Evolutionary conservation across 1,140 invertebrate genomes (phyloP).

Genomic region (Drosophila tropicalis): DNA sequence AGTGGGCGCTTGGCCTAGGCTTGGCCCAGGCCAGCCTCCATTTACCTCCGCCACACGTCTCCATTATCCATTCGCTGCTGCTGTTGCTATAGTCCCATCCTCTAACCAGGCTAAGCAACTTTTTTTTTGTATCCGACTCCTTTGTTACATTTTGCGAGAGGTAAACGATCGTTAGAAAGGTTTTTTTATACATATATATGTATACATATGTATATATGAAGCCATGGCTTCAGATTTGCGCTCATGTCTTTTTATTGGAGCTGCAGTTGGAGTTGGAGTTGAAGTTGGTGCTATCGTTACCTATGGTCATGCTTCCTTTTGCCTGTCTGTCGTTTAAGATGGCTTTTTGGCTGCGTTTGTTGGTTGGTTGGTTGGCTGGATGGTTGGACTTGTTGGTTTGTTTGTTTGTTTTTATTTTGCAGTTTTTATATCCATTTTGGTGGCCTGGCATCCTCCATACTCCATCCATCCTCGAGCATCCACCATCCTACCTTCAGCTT

Average conservation of each 20-base stretch:
- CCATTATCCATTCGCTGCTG: constrained; percentile 15
- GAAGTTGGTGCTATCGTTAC: constrained; percentile 52
- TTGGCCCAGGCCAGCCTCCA: constrained; percentile 48
- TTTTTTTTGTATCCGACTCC: constrained; percentile 61
- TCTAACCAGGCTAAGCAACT: constrained; percentile 54
- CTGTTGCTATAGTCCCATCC: constrained; percentile 5
- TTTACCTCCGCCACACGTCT: background rate
- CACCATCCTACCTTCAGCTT: constrained; percentile 36
- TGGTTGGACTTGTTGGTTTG: constrained; percentile 55
- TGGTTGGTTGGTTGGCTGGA: constrained; percentile 58
- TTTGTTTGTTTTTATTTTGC: constrained; percentile 51
- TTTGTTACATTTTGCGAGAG: constrained; percentile 81
- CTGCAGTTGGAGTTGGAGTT: constrained; percentile 45
- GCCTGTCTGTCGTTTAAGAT: constrained; percentile 78
- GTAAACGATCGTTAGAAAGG: constrained; percentile 82
- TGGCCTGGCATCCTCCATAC: constrained; percentile 54
- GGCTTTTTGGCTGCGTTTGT: constrained; percentile 65
- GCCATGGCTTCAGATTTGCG: constrained; percentile 71
- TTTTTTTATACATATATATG: constrained; percentile 35
- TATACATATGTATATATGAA: constrained; percentile 45
- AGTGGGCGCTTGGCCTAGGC: constrained; percentile 76
- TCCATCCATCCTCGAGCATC: constrained; percentile 26
- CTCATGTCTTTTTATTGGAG: constrained; percentile 79
- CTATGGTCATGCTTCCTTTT: constrained; percentile 71
- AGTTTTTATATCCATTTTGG: constrained; percentile 69